Evolutionary conservation across 2,797 vertebrate species (phyloP).

Genomic region (Pangasius krempfi): DNA sequence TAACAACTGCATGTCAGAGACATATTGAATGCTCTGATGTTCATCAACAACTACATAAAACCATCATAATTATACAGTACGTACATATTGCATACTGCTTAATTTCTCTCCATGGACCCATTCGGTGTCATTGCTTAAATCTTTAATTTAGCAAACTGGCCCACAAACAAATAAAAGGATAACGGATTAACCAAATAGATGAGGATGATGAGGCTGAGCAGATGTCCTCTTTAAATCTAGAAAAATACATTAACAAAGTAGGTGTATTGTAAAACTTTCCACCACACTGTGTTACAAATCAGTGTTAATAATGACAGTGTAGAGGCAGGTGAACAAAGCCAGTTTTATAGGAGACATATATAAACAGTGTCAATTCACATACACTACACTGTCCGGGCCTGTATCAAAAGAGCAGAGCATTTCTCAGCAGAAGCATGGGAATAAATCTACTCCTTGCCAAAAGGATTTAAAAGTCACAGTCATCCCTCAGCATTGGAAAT

Average conservation of each 20-base stretch:
- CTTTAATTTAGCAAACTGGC: slow-evolving; percentile 4
- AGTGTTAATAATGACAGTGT: slow-evolving; percentile 38
- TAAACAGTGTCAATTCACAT: slow-evolving; percentile 51
- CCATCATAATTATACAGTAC: not conserved
- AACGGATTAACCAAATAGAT: not conserved
- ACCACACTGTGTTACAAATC: not conserved
- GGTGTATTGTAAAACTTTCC: not conserved
- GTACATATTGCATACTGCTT: not conserved
- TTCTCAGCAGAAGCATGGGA: slow-evolving; percentile 44
- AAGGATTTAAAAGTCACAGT: slow-evolving; percentile 52
- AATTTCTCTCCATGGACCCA: not conserved
- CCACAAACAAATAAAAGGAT: slow-evolving; percentile 9
- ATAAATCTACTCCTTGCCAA: slow-evolving; percentile 50
- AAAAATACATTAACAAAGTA: not conserved
- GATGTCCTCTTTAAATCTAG: not conserved
- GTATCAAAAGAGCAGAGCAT: slow-evolving; percentile 52
- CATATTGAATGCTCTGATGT: not conserved
- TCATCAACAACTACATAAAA: not conserved
- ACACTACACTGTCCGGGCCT: slow-evolving; percentile 53
- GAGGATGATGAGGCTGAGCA: not conserved
- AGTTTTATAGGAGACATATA: slow-evolving; percentile 55
- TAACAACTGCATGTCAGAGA: slow-evolving; percentile 1
- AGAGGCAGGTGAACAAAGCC: slow-evolving; percentile 41
- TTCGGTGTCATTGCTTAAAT: not conserved
- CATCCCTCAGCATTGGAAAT: slow-evolving; percentile 46